Evolutionary conservation across 2,113 vertebrate genomes (phyloP).

Genomic region (Pycnonotus jocosus): DNA sequence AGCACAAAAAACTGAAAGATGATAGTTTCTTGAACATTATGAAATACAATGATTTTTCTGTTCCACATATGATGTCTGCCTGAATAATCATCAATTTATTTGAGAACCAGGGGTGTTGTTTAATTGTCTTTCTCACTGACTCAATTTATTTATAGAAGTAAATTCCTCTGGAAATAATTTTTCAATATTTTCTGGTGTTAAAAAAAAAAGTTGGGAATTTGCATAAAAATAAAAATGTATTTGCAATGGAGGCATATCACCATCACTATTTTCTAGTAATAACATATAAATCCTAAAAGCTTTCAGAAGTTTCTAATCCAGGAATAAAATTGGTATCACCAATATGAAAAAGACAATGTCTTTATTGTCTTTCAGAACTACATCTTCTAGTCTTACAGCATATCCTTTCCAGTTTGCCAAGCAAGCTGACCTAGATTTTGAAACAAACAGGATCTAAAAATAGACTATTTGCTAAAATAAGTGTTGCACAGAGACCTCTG

Average conservation of each 20-base stretch:
- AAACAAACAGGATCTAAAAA: constrained; percentile 47
- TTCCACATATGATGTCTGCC: not conserved
- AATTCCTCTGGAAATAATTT: not conserved
- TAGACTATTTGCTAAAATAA: constrained; percentile 37
- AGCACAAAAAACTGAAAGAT: not conserved
- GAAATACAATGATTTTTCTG: not conserved
- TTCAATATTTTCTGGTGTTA: not conserved
- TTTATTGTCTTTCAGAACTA: not conserved
- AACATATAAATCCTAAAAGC: not conserved
- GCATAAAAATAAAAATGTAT: not conserved
- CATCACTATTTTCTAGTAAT: not conserved
- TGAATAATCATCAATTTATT: not conserved
- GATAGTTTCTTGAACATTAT: not conserved
- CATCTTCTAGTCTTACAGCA: not conserved
- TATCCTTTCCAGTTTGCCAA: not conserved
- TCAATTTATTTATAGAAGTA: not conserved
- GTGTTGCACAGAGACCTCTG: not conserved
- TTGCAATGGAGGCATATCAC: not conserved
- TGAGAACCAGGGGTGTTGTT: not conserved
- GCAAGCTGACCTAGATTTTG: constrained; percentile 56
- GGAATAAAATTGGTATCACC: not conserved
- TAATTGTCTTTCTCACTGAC: not conserved
- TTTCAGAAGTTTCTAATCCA: not conserved
- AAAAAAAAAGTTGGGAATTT: not conserved
- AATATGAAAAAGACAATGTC: not conserved